Conservation (phyloP, 2,797 vertebrate species). For the Bovichtus diacanthus region DNA sequence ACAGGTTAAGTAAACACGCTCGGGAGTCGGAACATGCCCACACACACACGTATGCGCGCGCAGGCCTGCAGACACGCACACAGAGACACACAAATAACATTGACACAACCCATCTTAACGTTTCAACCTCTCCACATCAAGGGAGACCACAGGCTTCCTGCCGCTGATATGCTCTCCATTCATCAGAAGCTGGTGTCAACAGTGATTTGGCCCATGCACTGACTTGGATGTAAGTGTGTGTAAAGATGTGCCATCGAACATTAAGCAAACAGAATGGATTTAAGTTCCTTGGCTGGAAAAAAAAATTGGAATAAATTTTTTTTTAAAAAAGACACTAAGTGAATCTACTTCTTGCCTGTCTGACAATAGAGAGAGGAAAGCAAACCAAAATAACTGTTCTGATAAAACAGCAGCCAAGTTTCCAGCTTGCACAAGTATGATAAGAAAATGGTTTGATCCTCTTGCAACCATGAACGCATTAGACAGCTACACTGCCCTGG, state of each 20-base stretch:
- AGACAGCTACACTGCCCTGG: slow-evolving; percentile 34
- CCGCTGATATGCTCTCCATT: slow-evolving; percentile 67
- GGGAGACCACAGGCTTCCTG: slow-evolving; percentile 77
- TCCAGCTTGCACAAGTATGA: slow-evolving; percentile 61
- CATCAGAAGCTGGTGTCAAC: slow-evolving; percentile 47
- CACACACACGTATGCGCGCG: slow-evolving; percentile 13
- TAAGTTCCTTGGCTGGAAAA: not conserved
- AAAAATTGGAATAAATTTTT: not conserved
- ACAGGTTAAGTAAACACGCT: slow-evolving; percentile 80
- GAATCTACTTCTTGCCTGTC: not conserved
- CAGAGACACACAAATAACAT: slow-evolving; percentile 57
- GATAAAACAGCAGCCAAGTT: slow-evolving; percentile 55
- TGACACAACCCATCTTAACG: slow-evolving; percentile 62
- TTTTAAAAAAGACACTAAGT: not conserved
- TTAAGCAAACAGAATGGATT: not conserved
- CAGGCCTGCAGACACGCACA: slow-evolving; percentile 20
- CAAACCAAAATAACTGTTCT: slow-evolving; percentile 38
- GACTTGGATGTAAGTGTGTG: not conserved
- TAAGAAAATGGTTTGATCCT: slow-evolving; percentile 55
- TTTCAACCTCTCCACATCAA: slow-evolving; percentile 77
- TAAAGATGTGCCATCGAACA: slow-evolving; percentile 10
- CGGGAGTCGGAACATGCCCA: slow-evolving; percentile 57
- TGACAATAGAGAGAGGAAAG: not conserved
- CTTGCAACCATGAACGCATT: slow-evolving; percentile 43
- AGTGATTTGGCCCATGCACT: slow-evolving; percentile 19